Evolutionary conservation across 2,113 vertebrate genomes (phyloP).

Genomic region (Oreochromis spilurus): DNA sequence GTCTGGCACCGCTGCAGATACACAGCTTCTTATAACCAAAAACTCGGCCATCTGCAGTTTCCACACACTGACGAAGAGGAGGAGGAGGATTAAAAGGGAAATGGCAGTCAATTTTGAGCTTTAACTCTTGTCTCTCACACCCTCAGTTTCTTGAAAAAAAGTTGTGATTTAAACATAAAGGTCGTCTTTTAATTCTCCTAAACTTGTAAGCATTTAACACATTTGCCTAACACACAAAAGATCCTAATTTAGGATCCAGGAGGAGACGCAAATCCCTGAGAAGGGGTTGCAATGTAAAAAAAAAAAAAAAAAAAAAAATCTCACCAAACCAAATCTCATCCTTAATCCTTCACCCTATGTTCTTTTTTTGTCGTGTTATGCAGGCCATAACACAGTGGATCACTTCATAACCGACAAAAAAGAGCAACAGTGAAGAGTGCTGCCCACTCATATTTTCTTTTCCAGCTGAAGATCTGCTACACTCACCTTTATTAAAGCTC

Average conservation of each 20-base stretch:
- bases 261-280: not conserved
- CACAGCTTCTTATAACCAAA: constrained; percentile 85
- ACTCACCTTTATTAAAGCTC: not conserved
- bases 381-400: not conserved
- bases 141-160: not conserved
- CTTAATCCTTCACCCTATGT: not conserved
- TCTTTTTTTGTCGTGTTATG: not conserved
- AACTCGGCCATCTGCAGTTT: constrained; percentile 78
- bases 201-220: not conserved
- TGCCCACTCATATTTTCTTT: not conserved
- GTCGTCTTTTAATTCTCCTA: not conserved
- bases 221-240: not conserved
- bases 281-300: not conserved
- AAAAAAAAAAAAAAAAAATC: no score
- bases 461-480: fast-evolving
- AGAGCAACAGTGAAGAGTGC: not conserved
- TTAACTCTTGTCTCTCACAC: not conserved
- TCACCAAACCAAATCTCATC: not conserved
- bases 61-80: constrained; percentile 70
- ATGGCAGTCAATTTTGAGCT: not conserved
- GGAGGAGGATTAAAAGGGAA: not conserved
- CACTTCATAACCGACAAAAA: not conserved
- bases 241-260: not conserved
- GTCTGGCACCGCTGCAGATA: constrained; percentile 86
- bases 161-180: not conserved